These are phyloP conservation scores for Luehdorfia chinensis DNA, from an alignment of 1,140 invertebrate species.

Conservation along the genomic window DNA sequence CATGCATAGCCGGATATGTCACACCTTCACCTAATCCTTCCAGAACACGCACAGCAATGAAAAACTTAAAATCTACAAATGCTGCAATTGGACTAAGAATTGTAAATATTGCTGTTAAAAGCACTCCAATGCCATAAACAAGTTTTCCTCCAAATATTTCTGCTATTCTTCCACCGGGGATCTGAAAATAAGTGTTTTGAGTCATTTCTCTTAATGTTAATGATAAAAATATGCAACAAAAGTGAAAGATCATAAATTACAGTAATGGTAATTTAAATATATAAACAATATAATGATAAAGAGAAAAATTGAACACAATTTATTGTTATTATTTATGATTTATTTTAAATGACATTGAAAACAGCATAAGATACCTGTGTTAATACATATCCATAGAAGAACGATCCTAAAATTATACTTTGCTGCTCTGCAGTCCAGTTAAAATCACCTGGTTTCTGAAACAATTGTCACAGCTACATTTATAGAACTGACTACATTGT, in stretches of 20 bases:
- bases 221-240: not conserved
- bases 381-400: conserved; percentile 92
- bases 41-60: conserved; percentile 87
- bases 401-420: conserved; percentile 89
- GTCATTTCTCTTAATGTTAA: not conserved
- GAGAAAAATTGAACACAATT: too few species aligned
- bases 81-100: conserved; percentile 86
- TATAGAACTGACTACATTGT: not conserved
- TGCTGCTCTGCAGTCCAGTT: conserved; percentile 87
- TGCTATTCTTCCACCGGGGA: conserved; percentile 90
- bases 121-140: conserved; percentile 87
- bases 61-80: conserved; percentile 81
- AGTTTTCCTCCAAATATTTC: conserved; percentile 88
- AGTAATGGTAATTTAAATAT: too few species aligned
- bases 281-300: too few species aligned
- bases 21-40: conserved; percentile 93
- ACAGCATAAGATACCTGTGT: conserved; percentile 80
- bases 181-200: conserved; percentile 34
- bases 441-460: conserved; percentile 84
- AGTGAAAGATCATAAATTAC: too few species aligned
- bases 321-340: too few species aligned
- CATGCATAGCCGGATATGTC: conserved; percentile 90
- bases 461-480: conserved; percentile 19
- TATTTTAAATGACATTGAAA: too few species aligned
- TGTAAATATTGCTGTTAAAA: conserved; percentile 87